Conservation (phyloP, 2,888 invertebrate species). For the Choreutis nemorana region DNA sequence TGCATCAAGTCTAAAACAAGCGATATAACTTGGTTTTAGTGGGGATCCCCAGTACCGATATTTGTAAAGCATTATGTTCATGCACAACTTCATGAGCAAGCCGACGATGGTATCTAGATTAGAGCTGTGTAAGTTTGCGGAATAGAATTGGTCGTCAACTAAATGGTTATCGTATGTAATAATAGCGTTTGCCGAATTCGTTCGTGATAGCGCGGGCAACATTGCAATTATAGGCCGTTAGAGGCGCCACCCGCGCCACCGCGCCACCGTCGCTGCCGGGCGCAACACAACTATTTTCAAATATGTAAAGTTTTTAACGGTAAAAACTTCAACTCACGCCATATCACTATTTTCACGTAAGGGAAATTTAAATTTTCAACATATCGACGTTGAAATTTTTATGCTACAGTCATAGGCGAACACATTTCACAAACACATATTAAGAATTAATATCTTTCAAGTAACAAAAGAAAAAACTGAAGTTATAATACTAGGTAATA, state of each 20-base stretch:
- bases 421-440: slow-evolving; percentile 8
- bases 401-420: slow-evolving; percentile 4
- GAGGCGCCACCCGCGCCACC: slow-evolving; percentile 16
- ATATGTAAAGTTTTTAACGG: not conserved
- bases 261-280: slow-evolving; percentile 10
- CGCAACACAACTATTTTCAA: not conserved
- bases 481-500: no score
- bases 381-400: slow-evolving; percentile 9
- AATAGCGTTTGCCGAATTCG: slow-evolving; percentile 30
- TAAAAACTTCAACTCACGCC: no score
- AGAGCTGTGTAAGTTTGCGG: slow-evolving; percentile 29
- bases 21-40: no score
- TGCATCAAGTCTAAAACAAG: no score
- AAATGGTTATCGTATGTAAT: slow-evolving; percentile 41
- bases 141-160: slow-evolving; percentile 41
- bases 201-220: slow-evolving; percentile 26
- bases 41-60: no score
- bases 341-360: no score
- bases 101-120: no score
- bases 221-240: slow-evolving; percentile 41
- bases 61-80: no score
- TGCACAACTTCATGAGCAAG: no score
- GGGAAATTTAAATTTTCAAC: slow-evolving; percentile 12
- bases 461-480: slow-evolving; percentile 9
- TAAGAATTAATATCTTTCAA: slow-evolving; percentile 6